Conservation (phyloP, 2,113 vertebrate genomes). For the Campylorhamphus procurvoides region DNA sequence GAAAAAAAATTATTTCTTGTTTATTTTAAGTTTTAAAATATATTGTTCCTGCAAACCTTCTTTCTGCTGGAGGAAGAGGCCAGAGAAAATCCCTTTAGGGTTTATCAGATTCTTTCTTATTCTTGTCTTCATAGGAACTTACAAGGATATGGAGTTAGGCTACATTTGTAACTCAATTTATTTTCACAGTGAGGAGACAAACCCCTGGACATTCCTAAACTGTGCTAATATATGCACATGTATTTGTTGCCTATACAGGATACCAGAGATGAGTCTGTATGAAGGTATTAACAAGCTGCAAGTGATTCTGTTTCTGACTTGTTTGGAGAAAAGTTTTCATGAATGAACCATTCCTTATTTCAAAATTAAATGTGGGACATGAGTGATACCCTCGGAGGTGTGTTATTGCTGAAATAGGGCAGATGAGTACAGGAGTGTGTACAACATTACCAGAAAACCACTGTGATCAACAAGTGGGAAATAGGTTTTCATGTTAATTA, state of each 20-base stretch:
- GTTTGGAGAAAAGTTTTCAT: background rate
- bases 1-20: background rate
- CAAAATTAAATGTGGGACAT: background rate
- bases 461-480: background rate
- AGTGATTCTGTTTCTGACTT: background rate
- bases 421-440: background rate
- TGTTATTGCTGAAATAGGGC: background rate
- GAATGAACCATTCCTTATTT: background rate
- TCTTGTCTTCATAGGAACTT: background rate
- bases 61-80: background rate
- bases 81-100: background rate
- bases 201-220: background rate
- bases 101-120: background rate
- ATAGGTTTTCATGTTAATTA: background rate
- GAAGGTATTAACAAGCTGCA: background rate
- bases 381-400: background rate
- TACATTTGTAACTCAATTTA: background rate
- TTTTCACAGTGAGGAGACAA: background rate
- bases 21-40: background rate
- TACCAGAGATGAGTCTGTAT: background rate
- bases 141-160: background rate
- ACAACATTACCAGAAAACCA: background rate
- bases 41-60: background rate
- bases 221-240: background rate
- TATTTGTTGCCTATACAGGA: background rate